Base-by-base conservation (phyloP, 2,113 vertebrate species). In the Trichomycterus rosablanca region DNA sequence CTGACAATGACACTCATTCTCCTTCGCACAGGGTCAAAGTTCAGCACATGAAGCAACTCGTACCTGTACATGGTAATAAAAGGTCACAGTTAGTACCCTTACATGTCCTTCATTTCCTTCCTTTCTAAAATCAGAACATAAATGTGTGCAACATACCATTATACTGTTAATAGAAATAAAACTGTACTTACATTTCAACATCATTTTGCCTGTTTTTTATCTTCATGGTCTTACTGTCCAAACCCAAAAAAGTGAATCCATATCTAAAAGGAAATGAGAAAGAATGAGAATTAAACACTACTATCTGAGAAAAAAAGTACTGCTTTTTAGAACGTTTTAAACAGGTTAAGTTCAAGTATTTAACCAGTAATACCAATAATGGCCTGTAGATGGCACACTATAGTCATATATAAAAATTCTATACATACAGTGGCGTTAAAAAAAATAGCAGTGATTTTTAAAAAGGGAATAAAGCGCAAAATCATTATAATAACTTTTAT, bases 1-100 rank as follows among this genome's bases (percentile, higher is more conserved):
- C 80, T 87, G 63, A 98, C 93, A 51, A 98, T 92, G 20, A 98
- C 95, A 32, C 96, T 98, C 96, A 98, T 98, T n/a, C 96, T 83
- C 54, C 96, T 89, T 48, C 96, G 89, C 34, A 95, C 86, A 0
- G 93, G 87, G 82, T 98, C 94, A 42, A 98, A 98, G 81, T 93
- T 90, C 78, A 98, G 69, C 61, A 95, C 89, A 0, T 98, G 93
- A 48, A 98, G 93, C 69, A 94, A 89, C 0, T 97, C 89, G 28
- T 94, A 97, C 70, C 96, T 97, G 42, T 32, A 73, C 19, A 32
- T n/a, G 23, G 48, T 12, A 3, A 39, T 22, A 66, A 52, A 54
- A 45, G 14, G 1, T n/a, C 42, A 46, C 44, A 3, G 20, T 11
- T 1, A 51, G 57, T 1, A 8, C 30, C 23, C 10, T 32, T 19